Percentiles rank a stretch among this genome's conserved stretches.
Evolutionary conservation across 2,888 invertebrate genomes (phyloP).

Genomic region (Cryptus viduatorius): DNA sequence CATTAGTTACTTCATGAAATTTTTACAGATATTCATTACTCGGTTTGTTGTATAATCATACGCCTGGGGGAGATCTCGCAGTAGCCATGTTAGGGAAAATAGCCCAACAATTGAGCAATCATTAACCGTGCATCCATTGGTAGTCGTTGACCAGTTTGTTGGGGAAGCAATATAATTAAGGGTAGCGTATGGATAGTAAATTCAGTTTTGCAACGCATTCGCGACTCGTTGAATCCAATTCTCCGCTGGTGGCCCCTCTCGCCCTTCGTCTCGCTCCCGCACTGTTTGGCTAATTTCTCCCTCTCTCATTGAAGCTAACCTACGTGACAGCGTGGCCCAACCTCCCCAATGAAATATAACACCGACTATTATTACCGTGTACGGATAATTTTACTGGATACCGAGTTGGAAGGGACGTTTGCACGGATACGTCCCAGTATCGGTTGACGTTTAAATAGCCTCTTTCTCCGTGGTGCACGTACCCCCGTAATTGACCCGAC

Average conservation of each 20-base stretch:
- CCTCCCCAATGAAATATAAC: slow-evolving; percentile 28
- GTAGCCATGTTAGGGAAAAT: neutral
- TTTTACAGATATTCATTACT: neutral
- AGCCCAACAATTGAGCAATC: neutral
- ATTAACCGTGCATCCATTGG: neutral
- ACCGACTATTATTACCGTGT: slow-evolving; percentile 30
- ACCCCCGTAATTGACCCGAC: slow-evolving; percentile 26
- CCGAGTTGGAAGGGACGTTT: slow-evolving; percentile 1
- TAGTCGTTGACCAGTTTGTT: neutral
- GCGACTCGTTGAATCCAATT: slow-evolving; percentile 47
- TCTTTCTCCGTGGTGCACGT: slow-evolving; percentile 35
- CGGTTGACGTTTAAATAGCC: slow-evolving; percentile 43
- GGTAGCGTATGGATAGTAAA: slow-evolving; percentile 20
- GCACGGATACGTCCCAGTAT: neutral
- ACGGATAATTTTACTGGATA: slow-evolving; percentile 23
- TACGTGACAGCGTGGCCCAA: neutral
- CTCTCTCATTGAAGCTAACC: neutral
- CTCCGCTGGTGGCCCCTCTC: slow-evolving; percentile 27
- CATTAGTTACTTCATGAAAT: neutral
- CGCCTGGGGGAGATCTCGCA: neutral
- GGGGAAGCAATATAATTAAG: neutral
- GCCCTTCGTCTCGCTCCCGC: neutral
- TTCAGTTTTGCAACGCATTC: slow-evolving; percentile 22
- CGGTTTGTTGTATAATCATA: neutral
- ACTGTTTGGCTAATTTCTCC: neutral